Conservation (phyloP, 2,797 vertebrate species). For the Pygocentrus nattereri region DNA sequence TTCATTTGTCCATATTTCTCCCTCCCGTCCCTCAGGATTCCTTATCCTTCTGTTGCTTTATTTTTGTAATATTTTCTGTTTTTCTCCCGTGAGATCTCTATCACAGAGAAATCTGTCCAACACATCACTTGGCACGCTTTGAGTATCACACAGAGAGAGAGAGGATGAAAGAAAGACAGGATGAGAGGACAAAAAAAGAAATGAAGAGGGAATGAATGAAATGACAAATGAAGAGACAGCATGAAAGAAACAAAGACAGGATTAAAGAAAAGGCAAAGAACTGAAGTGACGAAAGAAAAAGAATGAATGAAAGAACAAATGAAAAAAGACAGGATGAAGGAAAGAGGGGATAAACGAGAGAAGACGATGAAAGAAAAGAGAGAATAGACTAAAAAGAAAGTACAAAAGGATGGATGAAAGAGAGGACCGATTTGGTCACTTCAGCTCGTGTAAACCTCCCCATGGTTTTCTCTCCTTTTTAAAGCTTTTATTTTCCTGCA, state of each 20-base stretch:
- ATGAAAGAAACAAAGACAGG: neutral
- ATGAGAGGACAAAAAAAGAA: too few species aligned
- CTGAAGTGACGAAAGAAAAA: too few species aligned
- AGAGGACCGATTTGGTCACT: too few species aligned
- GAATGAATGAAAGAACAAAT: too few species aligned
- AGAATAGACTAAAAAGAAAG: too few species aligned
- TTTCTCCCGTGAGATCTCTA: slow-evolving; percentile 71
- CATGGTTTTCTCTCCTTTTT: too few species aligned
- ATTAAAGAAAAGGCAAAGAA: neutral
- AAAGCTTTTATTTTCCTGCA: too few species aligned
- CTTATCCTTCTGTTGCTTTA: slow-evolving; percentile 75
- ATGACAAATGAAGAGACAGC: slow-evolving; percentile 16
- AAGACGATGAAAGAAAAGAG: too few species aligned
- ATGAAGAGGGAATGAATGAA: slow-evolving; percentile 13
- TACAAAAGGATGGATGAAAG: too few species aligned
- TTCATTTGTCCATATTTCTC: slow-evolving; percentile 82
- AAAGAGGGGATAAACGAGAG: too few species aligned
- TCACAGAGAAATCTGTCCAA: slow-evolving; percentile 74
- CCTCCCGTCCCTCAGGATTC: slow-evolving; percentile 66
- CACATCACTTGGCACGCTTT: slow-evolving; percentile 74
- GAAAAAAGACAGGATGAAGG: too few species aligned
- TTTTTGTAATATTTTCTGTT: slow-evolving; percentile 70
- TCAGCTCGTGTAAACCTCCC: too few species aligned
- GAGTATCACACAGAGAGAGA: slow-evolving; percentile 51
- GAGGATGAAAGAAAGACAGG: slow-evolving; percentile 19